Evolutionary conservation across 2,797 vertebrate species (phyloP).

Genomic region (Petrocephalus schoutedeni): DNA sequence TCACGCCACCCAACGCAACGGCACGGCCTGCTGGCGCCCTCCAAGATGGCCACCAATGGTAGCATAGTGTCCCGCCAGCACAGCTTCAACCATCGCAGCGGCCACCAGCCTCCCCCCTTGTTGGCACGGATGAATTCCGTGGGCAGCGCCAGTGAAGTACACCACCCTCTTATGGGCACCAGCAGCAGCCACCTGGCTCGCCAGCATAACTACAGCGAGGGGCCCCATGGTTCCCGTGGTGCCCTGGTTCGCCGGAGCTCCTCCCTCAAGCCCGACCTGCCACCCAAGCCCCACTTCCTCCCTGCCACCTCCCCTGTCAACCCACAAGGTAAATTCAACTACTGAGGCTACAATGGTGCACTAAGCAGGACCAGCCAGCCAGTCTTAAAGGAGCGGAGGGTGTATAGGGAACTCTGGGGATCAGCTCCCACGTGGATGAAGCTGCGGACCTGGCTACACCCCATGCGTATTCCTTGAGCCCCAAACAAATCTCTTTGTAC

Average conservation of each 20-base stretch:
- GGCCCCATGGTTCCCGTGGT: slow-evolving; percentile 45
- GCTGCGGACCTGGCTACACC: background rate
- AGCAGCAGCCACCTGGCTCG: slow-evolving; percentile 57
- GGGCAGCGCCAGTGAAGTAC: slow-evolving; percentile 30
- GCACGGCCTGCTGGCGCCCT: slow-evolving; percentile 55
- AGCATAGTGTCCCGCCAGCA: slow-evolving; percentile 55
- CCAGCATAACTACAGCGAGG: slow-evolving; percentile 70
- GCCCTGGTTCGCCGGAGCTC: slow-evolving; percentile 60
- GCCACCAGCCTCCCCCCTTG: slow-evolving; percentile 40
- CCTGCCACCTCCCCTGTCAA: slow-evolving; percentile 47
- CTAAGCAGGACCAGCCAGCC: background rate
- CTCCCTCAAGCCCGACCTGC: slow-evolving; percentile 63
- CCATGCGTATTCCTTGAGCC: slow-evolving; percentile 20
- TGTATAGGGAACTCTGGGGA: background rate
- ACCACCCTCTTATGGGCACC: slow-evolving; percentile 25
- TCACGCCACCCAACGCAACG: slow-evolving; percentile 50
- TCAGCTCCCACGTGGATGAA: background rate
- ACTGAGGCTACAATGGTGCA: slow-evolving; percentile 45
- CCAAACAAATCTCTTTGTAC: slow-evolving; percentile 26
- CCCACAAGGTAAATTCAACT: slow-evolving; percentile 53
- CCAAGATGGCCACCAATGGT: slow-evolving; percentile 50
- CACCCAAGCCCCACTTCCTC: slow-evolving; percentile 59
- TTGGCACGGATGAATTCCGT: slow-evolving; percentile 64
- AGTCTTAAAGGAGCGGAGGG: background rate
- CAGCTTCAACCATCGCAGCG: slow-evolving; percentile 57